Conservation (phyloP, 2,797 vertebrate species). For the Ptychobarbus kaznakovi region DNA sequence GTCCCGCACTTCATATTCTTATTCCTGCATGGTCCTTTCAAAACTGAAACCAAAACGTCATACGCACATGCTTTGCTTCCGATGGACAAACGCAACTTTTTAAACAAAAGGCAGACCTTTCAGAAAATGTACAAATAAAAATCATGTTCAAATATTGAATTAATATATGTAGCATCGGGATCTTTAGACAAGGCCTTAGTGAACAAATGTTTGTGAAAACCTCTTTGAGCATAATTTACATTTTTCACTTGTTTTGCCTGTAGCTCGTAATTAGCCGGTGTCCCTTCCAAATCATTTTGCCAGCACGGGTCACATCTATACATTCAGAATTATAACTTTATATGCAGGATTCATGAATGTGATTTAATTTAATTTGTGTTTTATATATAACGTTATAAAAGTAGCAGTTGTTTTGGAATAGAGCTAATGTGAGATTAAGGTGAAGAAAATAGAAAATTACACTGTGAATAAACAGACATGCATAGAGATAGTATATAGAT, state of each 20-base stretch:
- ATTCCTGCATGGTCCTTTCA: too few species aligned
- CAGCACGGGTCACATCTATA: background rate
- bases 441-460: background rate
- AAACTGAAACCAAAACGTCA: too few species aligned
- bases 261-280: background rate
- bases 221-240: background rate
- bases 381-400: background rate
- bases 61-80: too few species aligned
- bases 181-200: too few species aligned
- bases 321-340: background rate
- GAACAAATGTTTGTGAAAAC: background rate
- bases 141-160: background rate
- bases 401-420: slow-evolving; percentile 1
- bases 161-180: background rate
- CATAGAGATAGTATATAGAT: background rate
- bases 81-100: too few species aligned
- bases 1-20: too few species aligned
- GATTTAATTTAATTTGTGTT: background rate
- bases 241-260: background rate
- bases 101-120: background rate
- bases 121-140: background rate
- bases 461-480: background rate
- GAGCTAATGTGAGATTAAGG: background rate
- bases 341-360: background rate
- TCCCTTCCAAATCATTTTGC: too few species aligned